A percentile compares a stretch with the other conserved stretches of the same genome.
These are phyloP conservation scores for Volucella inflata DNA, from an alignment of 2,888 invertebrate genomes.

Conservation along the genomic window DNA sequence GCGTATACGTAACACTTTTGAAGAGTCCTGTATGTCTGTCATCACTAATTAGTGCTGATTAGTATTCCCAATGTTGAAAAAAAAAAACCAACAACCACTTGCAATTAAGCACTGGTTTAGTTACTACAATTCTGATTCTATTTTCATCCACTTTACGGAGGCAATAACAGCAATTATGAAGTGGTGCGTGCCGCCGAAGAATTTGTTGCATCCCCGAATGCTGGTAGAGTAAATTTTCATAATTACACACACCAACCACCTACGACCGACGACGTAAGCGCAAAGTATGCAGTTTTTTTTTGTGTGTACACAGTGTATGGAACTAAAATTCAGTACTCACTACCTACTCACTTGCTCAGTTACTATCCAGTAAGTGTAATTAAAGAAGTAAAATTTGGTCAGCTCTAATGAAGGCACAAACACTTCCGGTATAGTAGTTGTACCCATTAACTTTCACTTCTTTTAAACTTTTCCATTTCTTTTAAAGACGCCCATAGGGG, in stretches of 20 bases:
- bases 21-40: too few species aligned
- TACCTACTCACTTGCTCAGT: neutral
- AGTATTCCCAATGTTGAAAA: neutral
- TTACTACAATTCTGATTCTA: neutral
- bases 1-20: slow-evolving; percentile 46
- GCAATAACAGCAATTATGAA: neutral
- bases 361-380: slow-evolving; percentile 11
- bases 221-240: slow-evolving; percentile 38
- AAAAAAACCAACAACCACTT: neutral
- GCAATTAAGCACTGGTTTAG: neutral
- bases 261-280: neutral
- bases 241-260: slow-evolving; percentile 31
- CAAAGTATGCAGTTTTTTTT: neutral
- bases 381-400: slow-evolving; percentile 17
- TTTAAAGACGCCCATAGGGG: neutral
- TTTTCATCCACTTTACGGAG: neutral
- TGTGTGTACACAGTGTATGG: neutral
- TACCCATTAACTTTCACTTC: neutral
- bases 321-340: slow-evolving; percentile 14
- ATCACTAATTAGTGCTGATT: neutral
- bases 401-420: slow-evolving; percentile 13
- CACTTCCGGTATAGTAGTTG: slow-evolving; percentile 23
- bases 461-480: neutral
- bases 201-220: slow-evolving; percentile 1
- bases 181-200: slow-evolving; percentile 13